Base-by-base conservation (phyloP, 2,888 invertebrate genomes). In the Oligia latruncula region DNA sequence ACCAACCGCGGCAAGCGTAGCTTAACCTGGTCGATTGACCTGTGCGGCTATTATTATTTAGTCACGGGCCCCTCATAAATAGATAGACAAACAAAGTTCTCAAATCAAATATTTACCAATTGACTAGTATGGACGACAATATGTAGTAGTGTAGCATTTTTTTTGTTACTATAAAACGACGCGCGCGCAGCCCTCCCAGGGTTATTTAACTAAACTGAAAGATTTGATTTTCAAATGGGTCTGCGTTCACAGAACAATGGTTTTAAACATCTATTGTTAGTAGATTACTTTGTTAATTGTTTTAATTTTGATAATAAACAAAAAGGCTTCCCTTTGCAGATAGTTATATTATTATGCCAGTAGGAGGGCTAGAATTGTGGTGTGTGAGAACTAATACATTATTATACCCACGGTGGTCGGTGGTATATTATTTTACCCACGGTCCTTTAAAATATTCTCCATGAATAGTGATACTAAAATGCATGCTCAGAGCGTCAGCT, bases 191-290 rank as follows among this genome's bases (percentile, higher is more conserved):
- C n/a, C 6, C 23, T 58, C 9, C 9, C 64, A 15, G 2, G 13
- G 1, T 35, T n/a, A 60, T 65, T 29, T 20, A 8, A 71, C 2
- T 60, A 60, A 17, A 78, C 11, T 40, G 40, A 43, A n/a, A 64
- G 66, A 23, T 55, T 46, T 23, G 60, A 68, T 66, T 17, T 60
- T 15, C 13, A 67, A 67, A 55, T 71, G 46, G 43, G 15, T 76
- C 46, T 43, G 49, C 15, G 17, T 20, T 43, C 40, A 49, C 9
- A 73, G 70, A 71, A 84, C 87, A 84, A 84, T 84, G 35, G 62
- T 29, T 70, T 60, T 17, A 78, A 83, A 86, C 83, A 84, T 23
- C 35, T 46, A 75, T 78, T 86, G 86, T 86, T 78, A 52, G 29
- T 29, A 17, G 15, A 60, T 65, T 74, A 66, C 17, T 70, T 82